These are phyloP conservation scores for Adelosebastes latens DNA, from an alignment of 2,797 vertebrate genomes.

Conservation along the genomic window DNA sequence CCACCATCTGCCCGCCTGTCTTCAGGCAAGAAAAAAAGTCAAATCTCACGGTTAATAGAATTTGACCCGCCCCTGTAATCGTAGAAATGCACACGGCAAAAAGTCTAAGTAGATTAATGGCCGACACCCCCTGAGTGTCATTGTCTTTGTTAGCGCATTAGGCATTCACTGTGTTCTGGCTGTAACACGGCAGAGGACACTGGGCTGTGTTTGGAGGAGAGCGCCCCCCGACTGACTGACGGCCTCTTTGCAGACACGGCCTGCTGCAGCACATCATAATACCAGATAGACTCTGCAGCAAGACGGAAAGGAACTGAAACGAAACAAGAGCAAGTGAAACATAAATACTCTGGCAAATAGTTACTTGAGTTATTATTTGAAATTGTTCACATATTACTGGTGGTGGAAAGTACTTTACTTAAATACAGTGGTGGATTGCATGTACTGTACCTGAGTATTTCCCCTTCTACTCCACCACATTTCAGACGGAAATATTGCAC, in stretches of 20 bases:
- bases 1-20: constrained; percentile 19
- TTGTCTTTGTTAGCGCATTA: constrained; percentile 73
- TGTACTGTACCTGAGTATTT: background rate
- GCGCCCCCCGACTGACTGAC: constrained; percentile 15
- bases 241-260: background rate
- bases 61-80: constrained; percentile 73
- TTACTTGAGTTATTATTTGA: background rate
- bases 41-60: constrained; percentile 71
- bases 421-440: background rate
- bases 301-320: background rate
- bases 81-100: constrained; percentile 69
- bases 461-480: background rate
- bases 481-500: background rate
- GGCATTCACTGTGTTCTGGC: constrained; percentile 49
- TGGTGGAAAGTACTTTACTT: background rate
- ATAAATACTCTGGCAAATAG: background rate
- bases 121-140: constrained; percentile 69
- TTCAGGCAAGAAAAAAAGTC: constrained; percentile 17
- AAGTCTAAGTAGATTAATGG: constrained; percentile 76
- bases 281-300: background rate
- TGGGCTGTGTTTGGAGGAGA: constrained; percentile 15
- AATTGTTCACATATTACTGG: background rate
- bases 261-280: background rate
- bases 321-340: background rate
- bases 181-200: constrained; percentile 49